A percentile compares a stretch with the other conserved stretches of the same genome.
Conservation (phyloP, 2,888 invertebrate species). For the Cynaeus angustus region DNA sequence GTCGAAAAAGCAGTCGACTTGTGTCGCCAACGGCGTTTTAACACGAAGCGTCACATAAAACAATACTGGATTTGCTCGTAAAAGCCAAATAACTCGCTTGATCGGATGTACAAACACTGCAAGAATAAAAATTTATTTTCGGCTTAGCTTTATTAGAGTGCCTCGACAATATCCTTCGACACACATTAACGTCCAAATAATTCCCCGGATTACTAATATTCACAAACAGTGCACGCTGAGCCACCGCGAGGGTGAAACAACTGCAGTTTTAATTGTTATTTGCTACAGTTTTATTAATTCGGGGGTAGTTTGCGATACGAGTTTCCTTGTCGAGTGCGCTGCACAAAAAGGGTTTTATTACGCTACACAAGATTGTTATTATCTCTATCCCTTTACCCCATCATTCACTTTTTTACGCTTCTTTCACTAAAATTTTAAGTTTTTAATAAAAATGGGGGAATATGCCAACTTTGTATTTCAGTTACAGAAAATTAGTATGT, state of each 20-base stretch:
- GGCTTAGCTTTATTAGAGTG: constrained; percentile 54
- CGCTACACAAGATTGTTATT: not conserved
- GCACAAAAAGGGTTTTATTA: not conserved
- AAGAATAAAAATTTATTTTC: constrained; percentile 58
- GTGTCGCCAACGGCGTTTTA: constrained; percentile 55
- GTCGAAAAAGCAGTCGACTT: constrained; percentile 31
- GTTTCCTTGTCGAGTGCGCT: not conserved
- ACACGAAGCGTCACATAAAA: constrained; percentile 61
- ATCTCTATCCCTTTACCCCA: not conserved
- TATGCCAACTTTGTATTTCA: not conserved
- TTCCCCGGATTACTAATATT: constrained; percentile 31
- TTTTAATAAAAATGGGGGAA: no score
- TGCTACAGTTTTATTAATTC: constrained; percentile 11
- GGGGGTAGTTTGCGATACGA: not conserved
- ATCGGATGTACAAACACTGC: constrained; percentile 60
- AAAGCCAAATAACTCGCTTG: constrained; percentile 60
- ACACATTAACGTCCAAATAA: constrained; percentile 43
- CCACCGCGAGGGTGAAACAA: not conserved
- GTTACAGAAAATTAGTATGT: not conserved
- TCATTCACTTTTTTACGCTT: no score
- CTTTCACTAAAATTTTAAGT: no score
- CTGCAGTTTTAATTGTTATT: constrained; percentile 22
- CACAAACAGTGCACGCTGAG: constrained; percentile 16
- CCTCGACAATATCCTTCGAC: constrained; percentile 34
- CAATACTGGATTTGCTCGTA: constrained; percentile 62